Conservation (phyloP, 1,140 invertebrate genomes). For the Trachymyrmex cornetzi region DNA sequence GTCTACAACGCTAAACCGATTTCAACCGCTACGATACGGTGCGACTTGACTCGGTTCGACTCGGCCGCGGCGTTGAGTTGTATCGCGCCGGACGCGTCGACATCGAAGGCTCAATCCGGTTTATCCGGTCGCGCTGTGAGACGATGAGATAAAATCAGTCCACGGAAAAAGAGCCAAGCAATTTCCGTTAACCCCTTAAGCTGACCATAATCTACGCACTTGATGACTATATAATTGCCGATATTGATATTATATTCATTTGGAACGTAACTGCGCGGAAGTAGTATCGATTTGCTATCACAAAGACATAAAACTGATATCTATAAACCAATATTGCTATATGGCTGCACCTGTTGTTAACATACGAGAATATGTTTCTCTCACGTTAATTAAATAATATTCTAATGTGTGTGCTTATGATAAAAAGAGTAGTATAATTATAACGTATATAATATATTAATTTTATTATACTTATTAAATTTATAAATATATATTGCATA, state of each 20-base stretch:
- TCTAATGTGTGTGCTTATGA: not conserved
- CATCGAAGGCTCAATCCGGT: conserved; percentile 73
- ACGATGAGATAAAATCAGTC: conserved; percentile 66
- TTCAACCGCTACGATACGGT: conserved; percentile 14
- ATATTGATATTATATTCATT: conserved; percentile 44
- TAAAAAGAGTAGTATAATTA: not conserved
- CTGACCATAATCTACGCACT: conserved; percentile 40
- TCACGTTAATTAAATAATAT: not conserved
- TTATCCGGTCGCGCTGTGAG: conserved; percentile 65
- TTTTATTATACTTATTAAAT: not conserved
- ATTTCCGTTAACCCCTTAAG: conserved; percentile 57
- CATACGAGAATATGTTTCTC: not conserved
- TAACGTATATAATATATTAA: not conserved
- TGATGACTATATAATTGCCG: conserved; percentile 49
- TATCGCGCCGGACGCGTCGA: conserved; percentile 51
- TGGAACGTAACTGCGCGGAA: not conserved
- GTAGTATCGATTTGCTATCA: not conserved
- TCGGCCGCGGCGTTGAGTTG: conserved; percentile 1
- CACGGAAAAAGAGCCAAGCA: conserved; percentile 44
- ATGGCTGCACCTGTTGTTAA: conserved; percentile 4
- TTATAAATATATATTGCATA: not conserved
- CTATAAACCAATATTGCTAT: not conserved
- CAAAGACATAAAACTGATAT: not conserved
- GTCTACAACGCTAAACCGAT: conserved; percentile 71
- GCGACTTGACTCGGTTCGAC: conserved; percentile 9